A percentile compares a stretch with the other conserved stretches of the same genome.
Evolutionary conservation across 2,113 vertebrate genomes (phyloP).

Genomic region (Ivindomyrus marchei): DNA sequence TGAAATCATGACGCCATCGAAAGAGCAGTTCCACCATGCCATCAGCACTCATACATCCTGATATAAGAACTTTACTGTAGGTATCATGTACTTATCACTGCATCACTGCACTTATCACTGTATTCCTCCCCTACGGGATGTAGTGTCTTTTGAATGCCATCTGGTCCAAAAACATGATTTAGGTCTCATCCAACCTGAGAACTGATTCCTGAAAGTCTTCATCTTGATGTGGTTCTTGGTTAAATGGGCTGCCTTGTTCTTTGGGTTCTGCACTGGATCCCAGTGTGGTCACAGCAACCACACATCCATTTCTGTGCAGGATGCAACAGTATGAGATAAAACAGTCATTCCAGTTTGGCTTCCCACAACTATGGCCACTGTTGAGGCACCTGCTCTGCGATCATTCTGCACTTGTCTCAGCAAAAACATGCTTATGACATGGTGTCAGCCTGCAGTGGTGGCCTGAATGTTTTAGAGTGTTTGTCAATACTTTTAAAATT

Average conservation of each 20-base stretch:
- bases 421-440: not conserved
- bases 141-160: not conserved
- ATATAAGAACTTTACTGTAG: not conserved
- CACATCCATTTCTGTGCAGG: not conserved
- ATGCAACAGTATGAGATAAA: not conserved
- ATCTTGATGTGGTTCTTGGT: not conserved
- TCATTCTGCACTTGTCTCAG: not conserved
- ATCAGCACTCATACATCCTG: not conserved
- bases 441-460: not conserved
- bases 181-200: not conserved
- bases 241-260: not conserved
- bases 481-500: not conserved
- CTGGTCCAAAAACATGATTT: not conserved
- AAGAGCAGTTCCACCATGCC: not conserved
- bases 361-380: not conserved
- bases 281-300: not conserved
- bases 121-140: not conserved
- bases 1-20: not conserved
- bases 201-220: not conserved
- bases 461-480: not conserved
- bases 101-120: not conserved
- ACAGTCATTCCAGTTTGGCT: not conserved
- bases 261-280: not conserved
- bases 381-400: not conserved
- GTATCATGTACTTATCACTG: not conserved